phyloP scores from a whole-genome alignment of 2,888 invertebrate species.

The Cremastinae sp. region DNA sequence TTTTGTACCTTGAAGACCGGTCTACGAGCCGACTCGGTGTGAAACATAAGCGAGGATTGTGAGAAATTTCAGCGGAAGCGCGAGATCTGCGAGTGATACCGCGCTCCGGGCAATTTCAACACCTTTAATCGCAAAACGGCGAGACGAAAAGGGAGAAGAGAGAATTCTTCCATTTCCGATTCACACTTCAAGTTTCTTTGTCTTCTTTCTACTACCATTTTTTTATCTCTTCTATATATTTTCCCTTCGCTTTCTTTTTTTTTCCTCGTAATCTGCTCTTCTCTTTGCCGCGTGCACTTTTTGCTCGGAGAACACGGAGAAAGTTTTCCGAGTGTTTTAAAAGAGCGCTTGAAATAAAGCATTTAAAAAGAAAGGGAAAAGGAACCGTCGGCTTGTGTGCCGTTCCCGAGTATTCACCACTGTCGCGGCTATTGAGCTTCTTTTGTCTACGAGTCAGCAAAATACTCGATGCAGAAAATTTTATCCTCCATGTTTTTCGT shows the following conservation, averaged over 20 bases:
- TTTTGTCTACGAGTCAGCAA: slow-evolving; percentile 38
- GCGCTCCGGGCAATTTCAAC: slow-evolving; percentile 17
- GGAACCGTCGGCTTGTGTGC: neutral
- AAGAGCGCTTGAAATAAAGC: slow-evolving; percentile 22
- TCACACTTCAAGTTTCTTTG: neutral
- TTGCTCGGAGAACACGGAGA: neutral
- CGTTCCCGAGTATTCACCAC: slow-evolving; percentile 9
- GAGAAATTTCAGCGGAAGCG: slow-evolving; percentile 9
- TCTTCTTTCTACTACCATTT: neutral
- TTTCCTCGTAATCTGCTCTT: neutral
- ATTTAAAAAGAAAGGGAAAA: slow-evolving; percentile 4
- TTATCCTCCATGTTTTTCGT: slow-evolving; percentile 12
- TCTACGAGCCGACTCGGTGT: neutral
- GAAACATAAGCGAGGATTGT: slow-evolving; percentile 1
- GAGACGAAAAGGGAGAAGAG: neutral
- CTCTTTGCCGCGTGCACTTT: neutral
- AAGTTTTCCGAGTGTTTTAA: slow-evolving; percentile 13
- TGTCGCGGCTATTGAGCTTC: slow-evolving; percentile 30
- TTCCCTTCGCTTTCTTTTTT: slow-evolving; percentile 23
- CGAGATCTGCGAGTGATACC: neutral
- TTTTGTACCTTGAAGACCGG: too few relatives aligned
- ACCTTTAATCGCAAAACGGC: slow-evolving; percentile 13
- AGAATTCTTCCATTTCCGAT: slow-evolving; percentile 33
- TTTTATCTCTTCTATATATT: neutral
- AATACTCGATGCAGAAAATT: slow-evolving; percentile 38